Evolutionary conservation across 2,113 vertebrate species (phyloP).

Genomic region (Caranx melampygus): DNA sequence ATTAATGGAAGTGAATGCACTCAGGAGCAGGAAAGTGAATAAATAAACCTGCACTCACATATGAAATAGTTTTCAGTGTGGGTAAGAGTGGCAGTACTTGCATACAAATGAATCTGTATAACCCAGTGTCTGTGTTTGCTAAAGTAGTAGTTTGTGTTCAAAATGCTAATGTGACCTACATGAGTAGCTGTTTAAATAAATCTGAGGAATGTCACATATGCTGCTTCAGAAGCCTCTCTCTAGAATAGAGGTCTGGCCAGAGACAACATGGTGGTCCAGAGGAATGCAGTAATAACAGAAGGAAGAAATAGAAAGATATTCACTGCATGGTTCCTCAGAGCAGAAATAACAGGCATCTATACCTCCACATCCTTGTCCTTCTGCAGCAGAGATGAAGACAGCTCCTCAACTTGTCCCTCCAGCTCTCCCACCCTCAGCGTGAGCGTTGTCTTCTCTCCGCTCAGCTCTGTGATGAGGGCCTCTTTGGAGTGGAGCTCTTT

Average conservation of each 20-base stretch:
- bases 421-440: constrained; percentile 79
- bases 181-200: constrained; percentile 52
- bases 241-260: constrained; percentile 39
- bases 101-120: constrained; percentile 8
- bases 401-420: constrained; percentile 82
- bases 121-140: constrained; percentile 31
- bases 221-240: constrained; percentile 47
- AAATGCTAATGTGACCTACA: constrained; percentile 21
- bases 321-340: background rate
- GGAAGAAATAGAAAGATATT: background rate
- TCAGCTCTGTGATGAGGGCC: constrained; percentile 80
- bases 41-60: background rate
- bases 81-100: background rate
- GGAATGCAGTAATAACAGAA: constrained; percentile 42
- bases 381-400: constrained; percentile 79
- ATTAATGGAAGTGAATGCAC: background rate
- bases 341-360: constrained; percentile 5
- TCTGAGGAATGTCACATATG: constrained; percentile 57
- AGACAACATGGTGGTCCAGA: constrained; percentile 40
- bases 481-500: constrained; percentile 86
- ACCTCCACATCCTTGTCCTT: constrained; percentile 85
- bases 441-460: constrained; percentile 83
- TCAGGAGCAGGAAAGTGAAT: background rate
- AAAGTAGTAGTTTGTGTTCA: constrained; percentile 4
- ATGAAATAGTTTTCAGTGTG: background rate